These are phyloP conservation scores for Odontesthes bonariensis DNA, from an alignment of 2,113 vertebrate genomes.

Conservation along the genomic window DNA sequence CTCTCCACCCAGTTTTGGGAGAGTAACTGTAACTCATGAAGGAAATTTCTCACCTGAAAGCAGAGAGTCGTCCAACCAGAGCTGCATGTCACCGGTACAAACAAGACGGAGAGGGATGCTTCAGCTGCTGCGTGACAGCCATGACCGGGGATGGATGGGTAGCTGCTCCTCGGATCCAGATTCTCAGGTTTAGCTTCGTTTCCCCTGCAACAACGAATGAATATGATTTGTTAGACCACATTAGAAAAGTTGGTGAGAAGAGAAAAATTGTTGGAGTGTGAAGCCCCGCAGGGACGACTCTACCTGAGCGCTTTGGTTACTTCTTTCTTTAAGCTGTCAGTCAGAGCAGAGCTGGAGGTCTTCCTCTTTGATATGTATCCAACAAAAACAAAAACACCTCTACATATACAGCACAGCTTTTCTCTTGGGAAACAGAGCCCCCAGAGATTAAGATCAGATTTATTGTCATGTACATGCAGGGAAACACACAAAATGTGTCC, in stretches of 20 bases:
- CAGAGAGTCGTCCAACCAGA: constrained; percentile 49
- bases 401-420: neutral
- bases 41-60: constrained; percentile 54
- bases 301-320: constrained; percentile 6
- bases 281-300: constrained; percentile 39
- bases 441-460: too few species aligned
- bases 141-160: constrained; percentile 37
- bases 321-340: constrained; percentile 57
- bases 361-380: constrained; percentile 40
- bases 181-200: neutral
- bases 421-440: constrained; percentile 21
- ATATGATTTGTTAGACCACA: constrained; percentile 59
- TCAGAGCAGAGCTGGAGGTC: constrained; percentile 49
- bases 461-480: too few species aligned
- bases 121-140: constrained; percentile 61
- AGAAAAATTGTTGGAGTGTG: constrained; percentile 44
- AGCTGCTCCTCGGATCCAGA: constrained; percentile 13
- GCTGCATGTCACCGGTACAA: constrained; percentile 36
- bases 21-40: constrained; percentile 61
- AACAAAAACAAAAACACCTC: constrained; percentile 45
- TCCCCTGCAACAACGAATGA: constrained; percentile 1
- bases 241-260: constrained; percentile 46
- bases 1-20: constrained; percentile 8
- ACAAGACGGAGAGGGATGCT: constrained; percentile 43
- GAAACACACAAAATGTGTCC: too few species aligned